These are phyloP conservation scores for Euzetes globulus DNA, from an alignment of 2,888 invertebrate species.

Conservation along the genomic window DNA sequence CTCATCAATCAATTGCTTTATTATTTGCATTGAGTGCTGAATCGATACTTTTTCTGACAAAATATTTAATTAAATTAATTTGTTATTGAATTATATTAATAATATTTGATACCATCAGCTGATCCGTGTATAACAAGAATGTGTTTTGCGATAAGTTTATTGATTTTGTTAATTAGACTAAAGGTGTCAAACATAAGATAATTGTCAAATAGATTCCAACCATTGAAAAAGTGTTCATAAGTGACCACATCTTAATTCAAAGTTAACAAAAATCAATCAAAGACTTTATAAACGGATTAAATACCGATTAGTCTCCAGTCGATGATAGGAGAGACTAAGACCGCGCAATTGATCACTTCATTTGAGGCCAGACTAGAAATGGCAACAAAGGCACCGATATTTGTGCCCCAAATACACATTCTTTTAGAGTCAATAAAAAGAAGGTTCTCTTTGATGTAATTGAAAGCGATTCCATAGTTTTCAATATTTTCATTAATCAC, in stretches of 20 bases:
- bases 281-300: constrained; percentile 42
- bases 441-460: constrained; percentile 16
- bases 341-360: constrained; percentile 85
- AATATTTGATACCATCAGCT: constrained; percentile 59
- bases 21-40: constrained; percentile 34
- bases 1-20: constrained; percentile 22
- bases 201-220: neutral
- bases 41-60: constrained; percentile 31
- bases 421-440: constrained; percentile 65
- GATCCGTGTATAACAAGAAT: constrained; percentile 87
- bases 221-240: constrained; percentile 28
- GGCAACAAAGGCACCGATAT: constrained; percentile 89
- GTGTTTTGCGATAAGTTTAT: constrained; percentile 59
- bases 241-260: constrained; percentile 28
- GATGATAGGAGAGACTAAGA: constrained; percentile 90
- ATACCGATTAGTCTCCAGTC: constrained; percentile 91
- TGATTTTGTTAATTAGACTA: neutral
- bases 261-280: neutral
- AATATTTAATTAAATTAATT: neutral
- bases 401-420: constrained; percentile 91
- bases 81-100: neutral
- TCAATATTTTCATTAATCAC: constrained; percentile 22
- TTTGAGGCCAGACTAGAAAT: constrained; percentile 72
- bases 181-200: neutral
- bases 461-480: constrained; percentile 15